These are phyloP conservation scores for Neodiprion lecontei DNA, from an alignment of 1,140 invertebrate species.

Conservation along the genomic window DNA sequence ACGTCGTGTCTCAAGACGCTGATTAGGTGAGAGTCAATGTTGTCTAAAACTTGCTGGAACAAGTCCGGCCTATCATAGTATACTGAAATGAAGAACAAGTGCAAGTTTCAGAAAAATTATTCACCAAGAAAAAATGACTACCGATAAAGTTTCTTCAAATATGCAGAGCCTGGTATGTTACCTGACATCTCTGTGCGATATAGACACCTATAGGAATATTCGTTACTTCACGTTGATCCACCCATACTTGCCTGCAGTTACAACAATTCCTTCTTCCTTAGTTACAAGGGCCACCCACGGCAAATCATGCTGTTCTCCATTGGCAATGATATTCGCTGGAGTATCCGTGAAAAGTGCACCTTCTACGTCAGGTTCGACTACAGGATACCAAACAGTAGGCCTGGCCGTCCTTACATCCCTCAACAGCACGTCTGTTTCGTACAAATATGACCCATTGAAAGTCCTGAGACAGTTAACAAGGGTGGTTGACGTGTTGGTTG, in stretches of 20 bases:
- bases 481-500: slow-evolving; percentile 51
- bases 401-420: slow-evolving; percentile 58
- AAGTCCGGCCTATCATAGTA: not conserved
- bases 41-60: not conserved
- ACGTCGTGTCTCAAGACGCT: not conserved
- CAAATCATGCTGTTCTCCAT: slow-evolving; percentile 58
- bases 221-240: too few relatives aligned
- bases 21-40: not conserved
- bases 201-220: too few relatives aligned
- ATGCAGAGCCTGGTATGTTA: too few relatives aligned
- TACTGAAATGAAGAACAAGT: not conserved
- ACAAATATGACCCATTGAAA: slow-evolving; percentile 63
- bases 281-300: slow-evolving; percentile 69
- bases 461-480: slow-evolving; percentile 66
- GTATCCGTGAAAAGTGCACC: slow-evolving; percentile 65
- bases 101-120: too few relatives aligned
- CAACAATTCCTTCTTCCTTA: too few relatives aligned
- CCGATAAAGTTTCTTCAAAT: too few relatives aligned
- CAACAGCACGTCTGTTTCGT: slow-evolving; percentile 63
- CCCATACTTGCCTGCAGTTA: too few relatives aligned
- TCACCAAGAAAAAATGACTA: too few relatives aligned
- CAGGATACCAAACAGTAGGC: slow-evolving; percentile 46
- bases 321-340: slow-evolving; percentile 52
- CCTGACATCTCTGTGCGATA: too few relatives aligned
- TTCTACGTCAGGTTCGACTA: slow-evolving; percentile 64